Conservation (phyloP, 2,888 invertebrate genomes). For the Tiliacea aurago region DNA sequence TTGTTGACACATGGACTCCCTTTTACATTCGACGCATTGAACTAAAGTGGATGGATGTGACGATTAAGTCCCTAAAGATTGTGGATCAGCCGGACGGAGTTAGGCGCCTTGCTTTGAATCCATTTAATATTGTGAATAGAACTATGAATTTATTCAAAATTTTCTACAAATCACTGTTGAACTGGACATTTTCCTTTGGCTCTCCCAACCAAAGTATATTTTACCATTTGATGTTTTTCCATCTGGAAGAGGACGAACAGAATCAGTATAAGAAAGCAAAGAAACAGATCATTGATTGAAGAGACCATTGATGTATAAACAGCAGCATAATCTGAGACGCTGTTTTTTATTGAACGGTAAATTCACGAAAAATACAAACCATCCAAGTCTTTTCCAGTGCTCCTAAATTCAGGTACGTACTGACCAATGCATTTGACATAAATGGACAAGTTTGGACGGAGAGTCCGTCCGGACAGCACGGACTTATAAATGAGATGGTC, state of each 20-base stretch:
- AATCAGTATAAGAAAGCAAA: neutral
- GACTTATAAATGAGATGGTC: conserved; percentile 67
- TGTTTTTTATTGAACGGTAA: neutral
- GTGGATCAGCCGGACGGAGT: too few relatives aligned
- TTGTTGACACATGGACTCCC: conserved; percentile 35
- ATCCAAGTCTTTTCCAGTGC: conserved; percentile 25
- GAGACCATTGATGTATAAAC: neutral
- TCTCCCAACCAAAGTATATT: neutral
- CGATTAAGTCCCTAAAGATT: neutral
- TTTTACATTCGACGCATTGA: conserved; percentile 32
- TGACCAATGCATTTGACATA: conserved; percentile 62
- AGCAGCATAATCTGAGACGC: neutral
- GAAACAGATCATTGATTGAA: neutral
- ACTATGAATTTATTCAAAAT: neutral
- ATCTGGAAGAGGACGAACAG: neutral
- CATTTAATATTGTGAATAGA: neutral
- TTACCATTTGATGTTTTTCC: neutral
- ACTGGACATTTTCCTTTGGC: neutral
- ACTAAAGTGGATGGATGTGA: conserved; percentile 20
- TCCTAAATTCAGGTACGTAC: conserved; percentile 2
- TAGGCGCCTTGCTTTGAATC: neutral
- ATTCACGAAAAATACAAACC: neutral
- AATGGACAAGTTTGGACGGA: conserved; percentile 44
- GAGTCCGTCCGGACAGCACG: conserved; percentile 20
- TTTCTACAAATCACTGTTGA: neutral